A percentile compares a stretch with the other conserved stretches of the same genome.
These are phyloP conservation scores for Tiliqua scincoides DNA, from an alignment of 2,113 vertebrate species.

Conservation along the genomic window DNA sequence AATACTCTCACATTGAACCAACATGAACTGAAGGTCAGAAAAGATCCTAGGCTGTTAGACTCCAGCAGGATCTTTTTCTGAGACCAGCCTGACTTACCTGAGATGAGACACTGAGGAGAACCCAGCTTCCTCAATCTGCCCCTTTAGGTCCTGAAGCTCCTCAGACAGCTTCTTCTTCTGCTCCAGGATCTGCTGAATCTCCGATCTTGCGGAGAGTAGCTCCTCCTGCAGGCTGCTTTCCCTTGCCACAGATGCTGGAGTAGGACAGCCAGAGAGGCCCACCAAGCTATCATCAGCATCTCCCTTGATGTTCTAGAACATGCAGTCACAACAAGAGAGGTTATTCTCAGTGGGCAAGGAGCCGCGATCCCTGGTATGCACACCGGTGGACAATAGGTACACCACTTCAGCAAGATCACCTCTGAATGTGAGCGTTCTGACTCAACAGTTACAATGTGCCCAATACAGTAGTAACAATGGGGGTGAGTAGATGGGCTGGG, in stretches of 20 bases:
- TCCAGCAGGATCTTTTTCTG: not conserved
- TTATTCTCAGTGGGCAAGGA: not conserved
- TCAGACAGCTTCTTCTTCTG: slow-evolving; percentile 81
- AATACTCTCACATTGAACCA: not conserved
- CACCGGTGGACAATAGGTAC: not conserved
- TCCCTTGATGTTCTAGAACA: slow-evolving; percentile 59
- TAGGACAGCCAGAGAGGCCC: not conserved
- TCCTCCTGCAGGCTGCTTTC: slow-evolving; percentile 63
- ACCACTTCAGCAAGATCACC: not conserved
- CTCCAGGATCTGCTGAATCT: slow-evolving; percentile 78
- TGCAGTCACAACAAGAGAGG: slow-evolving; percentile 11
- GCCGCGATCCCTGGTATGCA: not conserved
- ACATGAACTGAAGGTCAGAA: not conserved
- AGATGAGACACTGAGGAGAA: slow-evolving; percentile 90
- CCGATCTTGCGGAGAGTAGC: slow-evolving; percentile 65
- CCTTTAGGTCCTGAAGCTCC: slow-evolving; percentile 86
- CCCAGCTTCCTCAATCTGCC: slow-evolving; percentile 87
- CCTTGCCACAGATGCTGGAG: not conserved
- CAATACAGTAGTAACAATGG: not conserved
- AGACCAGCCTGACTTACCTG: slow-evolving; percentile 73
- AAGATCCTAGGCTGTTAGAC: not conserved
- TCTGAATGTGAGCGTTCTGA: not conserved
- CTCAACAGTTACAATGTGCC: not conserved
- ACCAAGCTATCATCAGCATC: slow-evolving; percentile 40
- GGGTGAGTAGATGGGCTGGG: not conserved